Base-by-base conservation (phyloP, 2,888 invertebrate species). In the Crematogaster levior region DNA sequence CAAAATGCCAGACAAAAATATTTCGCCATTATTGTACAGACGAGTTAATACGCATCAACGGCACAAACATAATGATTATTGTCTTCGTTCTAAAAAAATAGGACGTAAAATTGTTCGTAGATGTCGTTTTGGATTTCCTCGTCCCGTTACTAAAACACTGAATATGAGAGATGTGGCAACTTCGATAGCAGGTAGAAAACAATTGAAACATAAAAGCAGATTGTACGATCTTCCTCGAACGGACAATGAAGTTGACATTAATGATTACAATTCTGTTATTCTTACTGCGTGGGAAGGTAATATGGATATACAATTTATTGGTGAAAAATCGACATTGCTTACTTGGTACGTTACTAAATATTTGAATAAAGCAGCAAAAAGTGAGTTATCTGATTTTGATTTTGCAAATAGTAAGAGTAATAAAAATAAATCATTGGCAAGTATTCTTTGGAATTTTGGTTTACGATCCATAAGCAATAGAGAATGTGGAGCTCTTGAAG, bases 401-500 rank as follows among this genome's bases (percentile, higher is more conserved):
- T 4, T 46, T 21, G n/a, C n/a, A n/a, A 7, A 51, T 6, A 21
- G 21, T 21, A 51, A 7, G 10, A 9, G 21, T 48, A 18, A 21
- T 1, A 51, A 51, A 21, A 51, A 51, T 10, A 51, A 51, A 51
- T 51, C 21, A 3, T 3, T 43, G 15, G 12, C 43, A 15, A 43
- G 43, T 43, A n/a, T n/a, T n/a, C n/a, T n/a, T 43, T 43, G 43
- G 46, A 46, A 46, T 46, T 0, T 84, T 82, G 91, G 86, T 89
- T 90, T 83, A 84, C 46, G 46, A 46, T 3, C 12, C 3, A 46
- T 5, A 1, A 46, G 0, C 5, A 7, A 51, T 21, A 51, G 93
- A 82, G 92, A 94, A 84, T 92, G 92, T 73, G 93, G 93, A 3
- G 85, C 92, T n/a, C 83, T 93, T 9, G 92, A 93, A 90, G 92